Conservation (phyloP, 2,797 vertebrate genomes). For the Schizopygopsis pylzovi region DNA sequence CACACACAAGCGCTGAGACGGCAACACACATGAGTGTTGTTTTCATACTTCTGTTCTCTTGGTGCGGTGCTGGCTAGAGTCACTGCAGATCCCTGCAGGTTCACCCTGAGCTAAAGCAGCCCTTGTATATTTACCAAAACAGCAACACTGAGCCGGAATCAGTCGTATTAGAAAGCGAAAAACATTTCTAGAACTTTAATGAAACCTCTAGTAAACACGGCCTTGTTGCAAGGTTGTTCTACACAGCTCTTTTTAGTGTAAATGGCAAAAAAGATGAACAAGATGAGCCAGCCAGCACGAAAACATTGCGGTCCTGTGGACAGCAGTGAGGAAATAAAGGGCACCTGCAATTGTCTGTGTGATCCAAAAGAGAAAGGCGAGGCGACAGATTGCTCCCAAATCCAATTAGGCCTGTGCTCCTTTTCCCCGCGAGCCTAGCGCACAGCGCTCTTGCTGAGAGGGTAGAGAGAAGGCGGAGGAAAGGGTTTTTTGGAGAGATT, state of each 20-base stretch:
- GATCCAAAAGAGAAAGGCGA: slow-evolving; percentile 27
- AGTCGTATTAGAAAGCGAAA: not conserved
- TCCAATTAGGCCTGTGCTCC: slow-evolving; percentile 53
- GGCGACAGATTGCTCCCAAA: slow-evolving; percentile 51
- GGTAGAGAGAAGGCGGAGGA: slow-evolving; percentile 6
- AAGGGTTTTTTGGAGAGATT: slow-evolving; percentile 38
- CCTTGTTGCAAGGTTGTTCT: not conserved
- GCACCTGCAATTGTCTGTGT: slow-evolving; percentile 37
- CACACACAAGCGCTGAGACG: slow-evolving; percentile 1
- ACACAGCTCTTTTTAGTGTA: slow-evolving; percentile 1
- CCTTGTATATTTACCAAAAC: slow-evolving; percentile 33
- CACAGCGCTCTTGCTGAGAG: slow-evolving; percentile 12
- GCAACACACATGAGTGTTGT: slow-evolving; percentile 47
- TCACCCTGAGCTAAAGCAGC: slow-evolving; percentile 27
- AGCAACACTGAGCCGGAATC: slow-evolving; percentile 8
- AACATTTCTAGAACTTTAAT: not conserved
- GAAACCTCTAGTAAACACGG: not conserved
- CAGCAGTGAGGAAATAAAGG: slow-evolving; percentile 34
- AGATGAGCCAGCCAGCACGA: not conserved
- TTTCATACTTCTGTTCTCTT: slow-evolving; percentile 41
- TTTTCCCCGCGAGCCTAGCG: slow-evolving; percentile 41
- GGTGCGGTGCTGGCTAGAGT: slow-evolving; percentile 18
- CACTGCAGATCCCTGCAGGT: slow-evolving; percentile 48
- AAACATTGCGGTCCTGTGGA: not conserved
- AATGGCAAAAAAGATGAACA: not conserved